Evolutionary conservation across 2,797 vertebrate genomes (phyloP).

Genomic region (Loriculus beryllinus): DNA sequence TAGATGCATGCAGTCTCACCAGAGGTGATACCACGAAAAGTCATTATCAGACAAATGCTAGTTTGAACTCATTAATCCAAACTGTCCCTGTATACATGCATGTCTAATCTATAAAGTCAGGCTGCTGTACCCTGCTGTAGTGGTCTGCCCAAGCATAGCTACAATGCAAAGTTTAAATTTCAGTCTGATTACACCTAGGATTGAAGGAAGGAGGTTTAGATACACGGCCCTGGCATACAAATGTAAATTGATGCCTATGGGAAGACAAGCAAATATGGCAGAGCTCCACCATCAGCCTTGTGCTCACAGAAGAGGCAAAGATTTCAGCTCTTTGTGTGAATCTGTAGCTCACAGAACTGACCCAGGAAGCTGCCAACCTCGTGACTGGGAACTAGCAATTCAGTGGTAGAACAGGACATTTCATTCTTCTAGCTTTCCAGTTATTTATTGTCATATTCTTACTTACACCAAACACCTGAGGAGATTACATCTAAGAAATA

Average conservation of each 20-base stretch:
- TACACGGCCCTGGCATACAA: fast-evolving
- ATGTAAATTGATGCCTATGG: background rate
- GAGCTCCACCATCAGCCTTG: background rate
- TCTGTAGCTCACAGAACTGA: background rate
- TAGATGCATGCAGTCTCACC: background rate
- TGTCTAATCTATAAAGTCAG: background rate
- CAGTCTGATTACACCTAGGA: background rate
- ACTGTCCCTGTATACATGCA: background rate
- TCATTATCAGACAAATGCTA: background rate
- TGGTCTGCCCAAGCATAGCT: background rate
- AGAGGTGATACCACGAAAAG: background rate
- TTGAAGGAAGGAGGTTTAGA: background rate
- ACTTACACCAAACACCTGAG: background rate
- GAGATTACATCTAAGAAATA: background rate
- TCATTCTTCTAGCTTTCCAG: background rate
- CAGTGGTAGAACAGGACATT: fast-evolving
- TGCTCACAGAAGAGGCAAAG: background rate
- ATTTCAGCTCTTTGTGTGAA: background rate
- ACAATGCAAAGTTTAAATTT: background rate
- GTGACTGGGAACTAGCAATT: background rate
- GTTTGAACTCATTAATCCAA: background rate
- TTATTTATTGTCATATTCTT: background rate
- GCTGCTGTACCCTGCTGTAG: background rate
- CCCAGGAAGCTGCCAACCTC: fast-evolving
- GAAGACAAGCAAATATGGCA: background rate